Percentiles rank a stretch among this genome's conserved stretches.
Conservation (phyloP, 1,140 invertebrate species). For the Zaprionus vittiger region DNA sequence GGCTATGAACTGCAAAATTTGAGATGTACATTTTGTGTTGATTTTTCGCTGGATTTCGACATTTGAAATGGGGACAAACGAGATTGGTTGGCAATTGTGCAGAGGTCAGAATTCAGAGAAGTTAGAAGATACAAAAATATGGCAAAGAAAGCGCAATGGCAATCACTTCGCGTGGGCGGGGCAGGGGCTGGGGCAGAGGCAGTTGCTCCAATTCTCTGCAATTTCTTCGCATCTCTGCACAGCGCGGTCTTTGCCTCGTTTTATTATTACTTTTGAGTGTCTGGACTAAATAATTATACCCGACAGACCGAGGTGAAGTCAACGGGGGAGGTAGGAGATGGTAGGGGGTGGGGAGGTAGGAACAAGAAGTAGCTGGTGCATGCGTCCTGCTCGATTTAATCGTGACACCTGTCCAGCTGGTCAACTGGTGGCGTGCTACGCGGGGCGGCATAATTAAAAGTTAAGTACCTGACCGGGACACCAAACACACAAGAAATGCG, state of each 20-base stretch:
- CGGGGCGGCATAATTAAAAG: slow-evolving; percentile 56
- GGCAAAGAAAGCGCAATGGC: background rate
- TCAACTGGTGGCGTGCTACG: slow-evolving; percentile 37
- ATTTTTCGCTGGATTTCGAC: slow-evolving; percentile 12
- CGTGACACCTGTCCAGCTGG: slow-evolving; percentile 49
- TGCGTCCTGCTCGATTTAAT: slow-evolving; percentile 37
- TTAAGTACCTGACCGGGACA: slow-evolving; percentile 51
- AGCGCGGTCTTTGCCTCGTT: background rate
- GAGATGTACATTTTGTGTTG: slow-evolving; percentile 16
- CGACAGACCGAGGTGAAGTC: background rate
- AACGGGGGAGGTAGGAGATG: too few relatives aligned
- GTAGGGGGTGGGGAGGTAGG: too few relatives aligned
- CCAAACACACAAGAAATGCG: slow-evolving; percentile 18
- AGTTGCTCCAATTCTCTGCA: background rate
- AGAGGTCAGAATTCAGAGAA: background rate
- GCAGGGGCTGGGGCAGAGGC: background rate
- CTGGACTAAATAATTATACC: slow-evolving; percentile 35
- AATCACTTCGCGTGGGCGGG: background rate
- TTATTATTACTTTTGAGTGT: slow-evolving; percentile 21
- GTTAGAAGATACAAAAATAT: background rate
- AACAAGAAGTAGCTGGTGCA: background rate
- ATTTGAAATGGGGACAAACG: background rate
- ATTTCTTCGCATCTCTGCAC: background rate
- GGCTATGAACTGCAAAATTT: slow-evolving; percentile 5
- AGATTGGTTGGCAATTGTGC: slow-evolving; percentile 5